A percentile compares a stretch with the other conserved stretches of the same genome.
Evolutionary conservation across 1,140 invertebrate genomes (phyloP).

Genomic region (Conus betulinus): DNA sequence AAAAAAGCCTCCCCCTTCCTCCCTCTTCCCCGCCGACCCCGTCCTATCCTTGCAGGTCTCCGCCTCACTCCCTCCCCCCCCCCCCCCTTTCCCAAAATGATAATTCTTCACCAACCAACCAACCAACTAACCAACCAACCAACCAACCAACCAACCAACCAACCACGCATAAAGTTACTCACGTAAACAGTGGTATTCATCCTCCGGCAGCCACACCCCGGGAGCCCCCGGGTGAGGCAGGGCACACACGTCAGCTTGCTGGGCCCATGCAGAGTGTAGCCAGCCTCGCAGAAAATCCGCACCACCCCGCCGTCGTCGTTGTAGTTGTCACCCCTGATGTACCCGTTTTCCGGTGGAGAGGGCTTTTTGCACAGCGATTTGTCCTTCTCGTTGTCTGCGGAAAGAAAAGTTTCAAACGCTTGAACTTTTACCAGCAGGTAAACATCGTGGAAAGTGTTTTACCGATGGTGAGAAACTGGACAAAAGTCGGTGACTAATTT

Average conservation of each 20-base stretch:
- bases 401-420: not conserved
- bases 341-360: slow-evolving; percentile 45
- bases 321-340: slow-evolving; percentile 42
- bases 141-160: too few species aligned
- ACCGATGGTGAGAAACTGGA: too few species aligned
- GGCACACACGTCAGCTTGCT: slow-evolving; percentile 44
- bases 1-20: too few species aligned
- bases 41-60: too few species aligned
- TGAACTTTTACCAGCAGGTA: too few species aligned
- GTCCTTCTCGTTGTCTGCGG: not conserved
- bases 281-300: slow-evolving; percentile 42
- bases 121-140: too few species aligned
- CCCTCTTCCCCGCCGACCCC: too few species aligned
- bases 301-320: slow-evolving; percentile 37
- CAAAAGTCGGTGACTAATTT: too few species aligned
- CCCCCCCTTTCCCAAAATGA: too few species aligned
- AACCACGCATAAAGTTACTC: not conserved
- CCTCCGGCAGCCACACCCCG: slow-evolving; percentile 20
- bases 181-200: slow-evolving; percentile 18
- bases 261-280: slow-evolving; percentile 45
- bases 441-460: too few species aligned
- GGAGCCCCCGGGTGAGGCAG: not conserved
- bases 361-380: slow-evolving; percentile 34
- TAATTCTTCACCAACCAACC: too few species aligned
- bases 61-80: too few species aligned